Conservation (phyloP, 2,113 vertebrate genomes). For the Oryzias woworae region DNA sequence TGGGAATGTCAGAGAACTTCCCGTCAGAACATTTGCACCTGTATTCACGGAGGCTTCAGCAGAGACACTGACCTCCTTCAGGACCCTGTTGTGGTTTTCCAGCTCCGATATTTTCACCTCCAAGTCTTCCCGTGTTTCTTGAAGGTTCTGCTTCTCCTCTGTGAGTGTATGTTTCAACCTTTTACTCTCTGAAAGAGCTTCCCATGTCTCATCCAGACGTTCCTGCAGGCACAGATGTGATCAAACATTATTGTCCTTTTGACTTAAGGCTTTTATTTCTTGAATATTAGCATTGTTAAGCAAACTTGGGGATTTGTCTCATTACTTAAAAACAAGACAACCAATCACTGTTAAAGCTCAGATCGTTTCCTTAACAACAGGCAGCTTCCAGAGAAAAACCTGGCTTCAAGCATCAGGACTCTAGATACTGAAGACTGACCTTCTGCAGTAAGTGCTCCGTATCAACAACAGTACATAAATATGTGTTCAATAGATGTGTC, state of each 20-base stretch:
- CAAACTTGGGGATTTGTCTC: too few species aligned
- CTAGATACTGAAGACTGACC: too few species aligned
- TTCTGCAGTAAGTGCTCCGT: not conserved
- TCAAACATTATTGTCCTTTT: too few species aligned
- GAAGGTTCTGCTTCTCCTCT: slow-evolving; percentile 63
- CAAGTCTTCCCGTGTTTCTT: slow-evolving; percentile 63
- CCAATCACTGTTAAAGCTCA: too few species aligned
- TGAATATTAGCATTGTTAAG: too few species aligned
- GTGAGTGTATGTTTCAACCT: slow-evolving; percentile 70
- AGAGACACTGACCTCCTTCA: slow-evolving; percentile 69
- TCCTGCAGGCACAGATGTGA: slow-evolving; percentile 62
- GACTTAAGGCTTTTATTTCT: too few species aligned
- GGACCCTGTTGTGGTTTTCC: slow-evolving; percentile 58
- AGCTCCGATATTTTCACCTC: slow-evolving; percentile 64
- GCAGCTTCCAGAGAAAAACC: too few species aligned
- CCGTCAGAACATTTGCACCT: slow-evolving; percentile 14
- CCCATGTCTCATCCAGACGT: slow-evolving; percentile 69
- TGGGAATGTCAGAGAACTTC: slow-evolving; percentile 32
- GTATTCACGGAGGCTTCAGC: slow-evolving; percentile 7
- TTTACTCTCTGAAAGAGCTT: slow-evolving; percentile 74
- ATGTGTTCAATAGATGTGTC: slow-evolving; percentile 23
- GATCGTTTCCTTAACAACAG: too few species aligned
- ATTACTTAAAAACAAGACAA: too few species aligned
- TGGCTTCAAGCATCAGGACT: too few species aligned
- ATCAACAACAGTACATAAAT: not conserved